These are phyloP conservation scores for Spisula subtruncata DNA, from an alignment of 2,888 invertebrate species.

Conservation along the genomic window DNA sequence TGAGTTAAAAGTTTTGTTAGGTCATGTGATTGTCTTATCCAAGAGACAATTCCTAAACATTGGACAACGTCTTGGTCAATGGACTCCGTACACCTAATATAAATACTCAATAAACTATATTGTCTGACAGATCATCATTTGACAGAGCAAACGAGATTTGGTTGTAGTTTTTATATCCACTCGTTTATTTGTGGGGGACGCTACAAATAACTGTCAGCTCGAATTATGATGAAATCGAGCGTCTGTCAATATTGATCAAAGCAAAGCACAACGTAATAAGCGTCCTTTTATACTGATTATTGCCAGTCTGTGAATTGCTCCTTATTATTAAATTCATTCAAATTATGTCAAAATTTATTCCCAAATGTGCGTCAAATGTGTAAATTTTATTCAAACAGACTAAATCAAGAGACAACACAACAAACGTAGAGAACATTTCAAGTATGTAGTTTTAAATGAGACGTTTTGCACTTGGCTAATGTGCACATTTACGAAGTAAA, in stretches of 20 bases:
- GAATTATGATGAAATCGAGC: constrained; percentile 7
- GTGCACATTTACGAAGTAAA: too few relatives aligned
- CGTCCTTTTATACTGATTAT: background rate
- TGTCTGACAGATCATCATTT: background rate
- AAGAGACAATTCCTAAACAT: too few relatives aligned
- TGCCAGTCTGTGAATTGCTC: background rate
- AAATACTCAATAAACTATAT: too few relatives aligned
- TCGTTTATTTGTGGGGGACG: background rate
- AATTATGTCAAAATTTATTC: background rate
- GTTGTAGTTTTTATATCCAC: background rate
- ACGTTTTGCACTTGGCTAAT: too few relatives aligned
- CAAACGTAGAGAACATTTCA: too few relatives aligned
- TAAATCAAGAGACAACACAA: too few relatives aligned
- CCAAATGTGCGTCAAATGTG: background rate
- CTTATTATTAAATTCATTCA: background rate
- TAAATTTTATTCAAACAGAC: background rate
- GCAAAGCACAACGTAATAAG: constrained; percentile 3
- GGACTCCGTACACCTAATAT: too few relatives aligned
- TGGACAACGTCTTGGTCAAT: too few relatives aligned
- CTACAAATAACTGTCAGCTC: background rate
- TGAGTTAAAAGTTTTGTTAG: too few relatives aligned
- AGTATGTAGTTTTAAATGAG: too few relatives aligned
- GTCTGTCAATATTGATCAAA: constrained; percentile 24
- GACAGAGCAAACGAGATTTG: background rate
- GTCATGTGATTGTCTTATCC: too few relatives aligned